Conservation (phyloP, 2,113 vertebrate genomes). For the Cynopterus brachyotis region DNA sequence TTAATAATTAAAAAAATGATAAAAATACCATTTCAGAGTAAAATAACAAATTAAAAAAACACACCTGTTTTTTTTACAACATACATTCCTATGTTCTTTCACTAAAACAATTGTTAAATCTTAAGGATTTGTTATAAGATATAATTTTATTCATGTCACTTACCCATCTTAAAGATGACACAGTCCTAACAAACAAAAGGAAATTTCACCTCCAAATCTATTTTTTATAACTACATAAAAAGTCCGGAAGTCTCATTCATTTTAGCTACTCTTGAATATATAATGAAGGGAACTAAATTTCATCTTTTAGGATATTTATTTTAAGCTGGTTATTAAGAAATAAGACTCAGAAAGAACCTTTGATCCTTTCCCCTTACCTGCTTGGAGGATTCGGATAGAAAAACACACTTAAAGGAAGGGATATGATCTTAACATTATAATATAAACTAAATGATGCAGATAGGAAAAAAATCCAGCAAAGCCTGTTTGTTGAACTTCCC, state of each 20-base stretch:
- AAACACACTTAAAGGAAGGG: background rate
- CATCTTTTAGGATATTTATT: no score
- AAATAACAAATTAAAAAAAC: background rate
- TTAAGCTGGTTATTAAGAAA: background rate
- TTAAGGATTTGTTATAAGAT: slow-evolving; percentile 10
- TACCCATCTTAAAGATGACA: background rate
- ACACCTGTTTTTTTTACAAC: background rate
- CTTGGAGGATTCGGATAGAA: background rate
- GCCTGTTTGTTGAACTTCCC: background rate
- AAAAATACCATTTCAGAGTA: slow-evolving; percentile 14
- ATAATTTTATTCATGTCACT: background rate
- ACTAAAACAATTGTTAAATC: slow-evolving; percentile 19
- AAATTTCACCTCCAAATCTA: slow-evolving; percentile 34
- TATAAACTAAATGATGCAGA: background rate
- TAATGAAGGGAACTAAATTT: background rate
- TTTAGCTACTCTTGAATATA: slow-evolving; percentile 6
- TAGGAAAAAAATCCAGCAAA: background rate
- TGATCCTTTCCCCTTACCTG: background rate
- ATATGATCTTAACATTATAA: background rate
- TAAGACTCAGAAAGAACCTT: background rate
- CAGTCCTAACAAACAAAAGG: slow-evolving; percentile 3
- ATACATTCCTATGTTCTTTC: background rate
- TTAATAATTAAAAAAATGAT: background rate
- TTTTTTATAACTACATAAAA: slow-evolving; percentile 35
- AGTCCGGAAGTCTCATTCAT: background rate